phyloP scores from a whole-genome alignment of 2,113 vertebrate genomes.

The Ameiurus melas region DNA sequence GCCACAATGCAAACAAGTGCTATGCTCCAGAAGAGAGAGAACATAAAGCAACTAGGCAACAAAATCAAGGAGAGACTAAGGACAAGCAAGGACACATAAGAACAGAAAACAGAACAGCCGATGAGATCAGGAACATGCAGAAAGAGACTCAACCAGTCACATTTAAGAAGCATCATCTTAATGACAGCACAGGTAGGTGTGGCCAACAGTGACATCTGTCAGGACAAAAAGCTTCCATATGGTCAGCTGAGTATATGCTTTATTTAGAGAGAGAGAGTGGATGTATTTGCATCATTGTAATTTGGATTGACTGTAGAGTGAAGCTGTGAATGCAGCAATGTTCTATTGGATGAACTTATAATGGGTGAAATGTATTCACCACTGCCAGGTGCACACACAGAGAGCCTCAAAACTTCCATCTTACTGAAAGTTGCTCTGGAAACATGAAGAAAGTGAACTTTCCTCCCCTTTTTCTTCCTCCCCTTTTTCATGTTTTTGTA shows the following conservation, averaged over 20 bases:
- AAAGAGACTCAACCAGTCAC: conserved; percentile 32
- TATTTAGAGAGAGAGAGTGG: not conserved
- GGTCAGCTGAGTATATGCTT: not conserved
- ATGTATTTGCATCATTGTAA: conserved; percentile 37
- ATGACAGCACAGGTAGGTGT: conserved; percentile 59
- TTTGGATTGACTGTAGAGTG: conserved; percentile 43
- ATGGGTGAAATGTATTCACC: conserved; percentile 54
- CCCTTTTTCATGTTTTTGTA: not conserved
- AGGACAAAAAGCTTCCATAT: not conserved
- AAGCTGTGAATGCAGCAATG: conserved; percentile 49
- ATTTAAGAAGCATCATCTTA: conserved; percentile 39
- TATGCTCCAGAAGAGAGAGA: not conserved
- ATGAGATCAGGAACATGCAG: not conserved
- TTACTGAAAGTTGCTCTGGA: conserved; percentile 46
- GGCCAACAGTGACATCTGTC: not conserved
- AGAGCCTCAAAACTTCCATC: conserved; percentile 35
- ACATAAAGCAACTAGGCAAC: conserved; percentile 15
- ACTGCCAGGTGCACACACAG: conserved; percentile 52
- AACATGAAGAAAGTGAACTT: not conserved
- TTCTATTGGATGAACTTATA: conserved; percentile 57
- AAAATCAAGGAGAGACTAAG: conserved; percentile 11
- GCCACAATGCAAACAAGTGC: conserved; percentile 63
- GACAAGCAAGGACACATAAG: conserved; percentile 21
- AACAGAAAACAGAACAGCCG: not conserved
- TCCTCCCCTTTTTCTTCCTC: not conserved